Conservation (phyloP, 64 coral and sea anemone species). For the Montipora cactus region DNA sequence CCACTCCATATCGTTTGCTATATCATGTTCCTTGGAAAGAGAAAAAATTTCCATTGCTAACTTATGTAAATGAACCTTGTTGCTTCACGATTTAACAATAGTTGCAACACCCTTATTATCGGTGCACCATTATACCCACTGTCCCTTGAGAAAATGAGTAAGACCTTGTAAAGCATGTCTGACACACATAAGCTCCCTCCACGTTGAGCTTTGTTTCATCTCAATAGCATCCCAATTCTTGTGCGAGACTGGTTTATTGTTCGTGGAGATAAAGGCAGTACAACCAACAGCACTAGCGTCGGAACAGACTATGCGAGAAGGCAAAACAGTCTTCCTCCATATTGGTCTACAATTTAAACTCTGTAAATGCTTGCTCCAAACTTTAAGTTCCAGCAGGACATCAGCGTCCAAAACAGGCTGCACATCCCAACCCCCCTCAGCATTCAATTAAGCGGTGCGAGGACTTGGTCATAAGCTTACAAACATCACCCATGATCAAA, state of each 20-base stretch:
- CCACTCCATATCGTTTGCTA: slow-evolving; percentile 12
- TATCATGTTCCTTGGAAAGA: slow-evolving; percentile 7
- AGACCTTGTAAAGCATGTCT: no score
- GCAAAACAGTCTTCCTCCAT: background rate
- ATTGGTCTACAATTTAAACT: slow-evolving; percentile 37
- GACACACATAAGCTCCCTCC: no score
- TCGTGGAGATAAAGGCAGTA: background rate
- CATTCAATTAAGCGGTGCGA: slow-evolving; percentile 28
- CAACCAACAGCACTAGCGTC: no score
- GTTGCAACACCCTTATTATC: no score
- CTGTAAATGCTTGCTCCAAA: slow-evolving; percentile 23
- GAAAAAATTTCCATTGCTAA: background rate
- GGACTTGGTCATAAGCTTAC: slow-evolving; percentile 31
- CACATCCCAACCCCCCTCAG: slow-evolving; percentile 5
- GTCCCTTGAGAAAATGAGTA: no score
- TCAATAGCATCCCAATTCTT: slow-evolving; percentile 39
- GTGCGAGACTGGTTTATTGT: slow-evolving; percentile 28
- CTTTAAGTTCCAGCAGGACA: slow-evolving; percentile 7
- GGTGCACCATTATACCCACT: no score
- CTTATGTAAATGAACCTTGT: no score
- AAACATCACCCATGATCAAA: slow-evolving; percentile 30
- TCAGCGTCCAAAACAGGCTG: slow-evolving; percentile 25
- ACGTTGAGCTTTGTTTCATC: background rate
- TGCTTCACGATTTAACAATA: no score
- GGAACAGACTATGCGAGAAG: slow-evolving; percentile 20